Conservation (phyloP, 2,797 vertebrate genomes). For the Enteromius radiatus region DNA sequence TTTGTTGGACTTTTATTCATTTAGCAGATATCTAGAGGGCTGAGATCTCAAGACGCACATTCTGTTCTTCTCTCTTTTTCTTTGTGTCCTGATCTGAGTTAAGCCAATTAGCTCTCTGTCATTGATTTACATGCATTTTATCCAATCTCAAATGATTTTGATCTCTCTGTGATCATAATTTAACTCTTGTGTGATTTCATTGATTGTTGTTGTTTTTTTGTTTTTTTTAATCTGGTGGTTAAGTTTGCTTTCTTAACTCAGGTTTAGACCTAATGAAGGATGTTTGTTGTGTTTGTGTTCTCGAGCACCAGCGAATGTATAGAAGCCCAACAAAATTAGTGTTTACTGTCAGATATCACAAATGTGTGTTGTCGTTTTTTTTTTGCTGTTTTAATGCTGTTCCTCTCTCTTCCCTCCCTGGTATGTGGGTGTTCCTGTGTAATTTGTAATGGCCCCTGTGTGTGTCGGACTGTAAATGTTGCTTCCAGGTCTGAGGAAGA, state of each 20-base stretch:
- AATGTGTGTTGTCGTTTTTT: no score
- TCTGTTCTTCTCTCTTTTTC: constrained; percentile 48
- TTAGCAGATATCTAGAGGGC: constrained; percentile 60
- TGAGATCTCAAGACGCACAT: constrained; percentile 63
- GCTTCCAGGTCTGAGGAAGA: constrained; percentile 92
- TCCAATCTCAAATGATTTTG: constrained; percentile 46
- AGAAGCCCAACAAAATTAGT: constrained; percentile 65
- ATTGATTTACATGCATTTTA: constrained; percentile 17
- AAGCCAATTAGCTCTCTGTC: constrained; percentile 41
- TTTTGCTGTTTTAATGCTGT: constrained; percentile 35
- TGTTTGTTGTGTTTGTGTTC: constrained; percentile 66
- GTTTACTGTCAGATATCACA: not conserved
- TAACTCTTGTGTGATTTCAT: not conserved
- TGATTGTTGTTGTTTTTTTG: not conserved
- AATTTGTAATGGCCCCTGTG: constrained; percentile 68
- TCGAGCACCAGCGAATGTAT: constrained; percentile 64
- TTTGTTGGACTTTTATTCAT: constrained; percentile 69
- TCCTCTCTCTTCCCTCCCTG: constrained; percentile 40
- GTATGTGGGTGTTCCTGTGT: constrained; percentile 63
- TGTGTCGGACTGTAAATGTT: constrained; percentile 72
- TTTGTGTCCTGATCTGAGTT: constrained; percentile 53
- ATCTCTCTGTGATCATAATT: constrained; percentile 49
- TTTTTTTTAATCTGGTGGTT: not conserved
- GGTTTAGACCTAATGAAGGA: constrained; percentile 53
- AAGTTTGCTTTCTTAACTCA: constrained; percentile 46